A percentile compares a stretch with the other conserved stretches of the same genome.
Conservation (phyloP, 2,797 vertebrate species). For the Dipus sagitta region DNA sequence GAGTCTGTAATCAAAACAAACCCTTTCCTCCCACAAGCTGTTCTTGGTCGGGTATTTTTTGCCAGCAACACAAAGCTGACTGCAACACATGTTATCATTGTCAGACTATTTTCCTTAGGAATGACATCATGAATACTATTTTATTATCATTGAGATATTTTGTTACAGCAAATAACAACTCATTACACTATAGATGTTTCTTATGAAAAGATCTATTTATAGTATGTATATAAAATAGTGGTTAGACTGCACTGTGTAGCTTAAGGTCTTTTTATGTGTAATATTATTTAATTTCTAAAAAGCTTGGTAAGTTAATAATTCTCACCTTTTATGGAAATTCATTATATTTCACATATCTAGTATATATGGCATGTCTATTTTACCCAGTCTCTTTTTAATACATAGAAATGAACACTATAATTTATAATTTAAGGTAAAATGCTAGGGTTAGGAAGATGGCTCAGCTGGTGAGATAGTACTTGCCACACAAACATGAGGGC, state of each 20-base stretch:
- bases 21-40: too few species aligned
- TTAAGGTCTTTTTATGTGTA: constrained; percentile 26
- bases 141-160: constrained; percentile 15
- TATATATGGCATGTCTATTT: constrained; percentile 5
- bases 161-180: constrained; percentile 1
- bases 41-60: too few species aligned
- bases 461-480: too few species aligned
- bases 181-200: constrained; percentile 25
- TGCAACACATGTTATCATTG: background rate
- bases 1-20: too few species aligned
- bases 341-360: constrained; percentile 20
- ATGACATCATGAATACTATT: background rate
- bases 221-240: background rate
- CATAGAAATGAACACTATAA: background rate
- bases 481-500: too few species aligned
- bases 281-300: constrained; percentile 10
- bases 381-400: constrained; percentile 2
- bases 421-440: too few species aligned
- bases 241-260: background rate
- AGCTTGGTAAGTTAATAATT: background rate
- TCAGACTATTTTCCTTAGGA: background rate
- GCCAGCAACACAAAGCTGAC: too few species aligned
- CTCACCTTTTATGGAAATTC: background rate
- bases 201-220: background rate
- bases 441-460: too few species aligned